These are phyloP conservation scores for Hirudo medicinalis DNA, from an alignment of 1,140 invertebrate genomes.

Conservation along the genomic window DNA sequence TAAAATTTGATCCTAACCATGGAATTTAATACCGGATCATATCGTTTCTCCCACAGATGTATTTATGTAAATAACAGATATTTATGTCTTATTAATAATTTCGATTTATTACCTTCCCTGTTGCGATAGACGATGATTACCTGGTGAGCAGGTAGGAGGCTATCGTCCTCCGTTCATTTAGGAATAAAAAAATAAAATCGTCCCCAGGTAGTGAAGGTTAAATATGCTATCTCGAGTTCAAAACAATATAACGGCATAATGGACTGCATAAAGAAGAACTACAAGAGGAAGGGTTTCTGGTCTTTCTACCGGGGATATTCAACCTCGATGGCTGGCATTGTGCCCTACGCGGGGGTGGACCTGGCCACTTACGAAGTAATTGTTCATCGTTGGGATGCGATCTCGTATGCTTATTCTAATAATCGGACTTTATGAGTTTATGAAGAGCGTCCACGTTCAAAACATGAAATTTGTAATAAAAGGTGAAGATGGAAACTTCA, in stretches of 20 bases:
- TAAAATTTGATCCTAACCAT: too few species aligned
- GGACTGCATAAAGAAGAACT: conserved; percentile 81
- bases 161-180: too few species aligned
- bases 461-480: neutral
- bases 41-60: too few species aligned
- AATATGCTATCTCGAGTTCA: conserved; percentile 82
- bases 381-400: conserved; percentile 39
- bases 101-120: too few species aligned
- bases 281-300: conserved; percentile 62
- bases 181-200: neutral
- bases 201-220: conserved; percentile 78
- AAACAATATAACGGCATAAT: conserved; percentile 67
- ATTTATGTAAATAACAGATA: too few species aligned
- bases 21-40: too few species aligned
- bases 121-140: too few species aligned
- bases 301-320: conserved; percentile 71
- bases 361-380: conserved; percentile 84
- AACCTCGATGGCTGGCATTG: conserved; percentile 92
- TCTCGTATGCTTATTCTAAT: neutral
- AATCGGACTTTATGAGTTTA: neutral
- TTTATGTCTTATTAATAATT: too few species aligned
- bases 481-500: neutral
- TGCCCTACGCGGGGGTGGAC: conserved; percentile 98
- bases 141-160: too few species aligned
- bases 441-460: neutral